Conservation (phyloP, 2,888 invertebrate species). For the Ophion ventricosus region DNA sequence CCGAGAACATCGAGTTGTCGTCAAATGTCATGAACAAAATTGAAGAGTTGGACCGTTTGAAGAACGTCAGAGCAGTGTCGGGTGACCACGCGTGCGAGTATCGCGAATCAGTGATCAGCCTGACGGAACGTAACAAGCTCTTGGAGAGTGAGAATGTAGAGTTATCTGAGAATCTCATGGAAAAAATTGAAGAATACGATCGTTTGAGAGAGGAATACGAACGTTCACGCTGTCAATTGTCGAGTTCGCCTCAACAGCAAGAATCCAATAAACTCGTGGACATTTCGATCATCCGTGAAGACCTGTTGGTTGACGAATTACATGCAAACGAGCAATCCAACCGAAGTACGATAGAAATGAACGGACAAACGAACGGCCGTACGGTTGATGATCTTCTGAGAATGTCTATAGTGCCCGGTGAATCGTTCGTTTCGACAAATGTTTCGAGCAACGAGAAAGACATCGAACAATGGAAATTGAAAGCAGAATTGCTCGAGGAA, state of each 20-base stretch:
- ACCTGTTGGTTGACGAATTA: neutral
- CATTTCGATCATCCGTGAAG: constrained; percentile 31
- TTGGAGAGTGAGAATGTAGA: constrained; percentile 74
- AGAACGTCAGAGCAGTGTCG: constrained; percentile 68
- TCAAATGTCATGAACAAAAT: constrained; percentile 86
- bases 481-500: constrained; percentile 68
- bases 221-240: constrained; percentile 56
- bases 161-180: constrained; percentile 75
- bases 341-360: neutral
- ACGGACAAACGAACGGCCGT: neutral
- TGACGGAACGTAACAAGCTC: constrained; percentile 66
- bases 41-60: constrained; percentile 78
- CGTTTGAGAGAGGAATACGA: constrained; percentile 69
- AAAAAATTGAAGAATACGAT: constrained; percentile 77
- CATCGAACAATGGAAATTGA: constrained; percentile 52
- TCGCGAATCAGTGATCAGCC: constrained; percentile 67
- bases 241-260: neutral
- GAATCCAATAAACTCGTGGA: constrained; percentile 41
- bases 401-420: constrained; percentile 5
- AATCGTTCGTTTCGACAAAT: constrained; percentile 11
- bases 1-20: constrained; percentile 83
- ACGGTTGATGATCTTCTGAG: constrained; percentile 48
- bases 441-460: constrained; percentile 39
- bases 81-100: constrained; percentile 76
- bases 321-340: neutral